Evolutionary conservation across 2,888 invertebrate species (phyloP).

Genomic region (Mamestra brassicae): DNA sequence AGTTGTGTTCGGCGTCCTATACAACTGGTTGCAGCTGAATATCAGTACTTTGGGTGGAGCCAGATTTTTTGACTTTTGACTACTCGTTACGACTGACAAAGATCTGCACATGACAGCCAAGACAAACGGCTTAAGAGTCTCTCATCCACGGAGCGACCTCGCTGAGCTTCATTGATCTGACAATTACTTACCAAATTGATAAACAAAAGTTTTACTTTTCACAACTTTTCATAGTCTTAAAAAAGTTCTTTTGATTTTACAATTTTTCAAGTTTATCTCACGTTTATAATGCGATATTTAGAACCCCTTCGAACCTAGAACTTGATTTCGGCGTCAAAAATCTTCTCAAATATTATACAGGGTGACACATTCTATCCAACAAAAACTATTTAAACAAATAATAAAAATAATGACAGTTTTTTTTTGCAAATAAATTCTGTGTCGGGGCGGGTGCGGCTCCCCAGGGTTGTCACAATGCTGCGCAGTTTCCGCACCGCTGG

Average conservation of each 20-base stretch:
- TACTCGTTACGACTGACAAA: not conserved
- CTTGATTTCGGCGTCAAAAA: no score
- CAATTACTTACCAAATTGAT: not conserved
- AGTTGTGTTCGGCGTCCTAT: no score
- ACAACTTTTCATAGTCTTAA: no score
- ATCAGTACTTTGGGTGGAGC: not conserved
- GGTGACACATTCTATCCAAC: not conserved
- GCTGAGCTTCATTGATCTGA: not conserved
- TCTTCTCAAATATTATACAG: not conserved
- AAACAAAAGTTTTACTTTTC: no score
- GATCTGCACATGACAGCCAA: not conserved
- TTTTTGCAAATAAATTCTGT: slow-evolving; percentile 70
- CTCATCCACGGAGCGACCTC: no score
- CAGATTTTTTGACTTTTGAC: not conserved
- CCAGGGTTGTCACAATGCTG: slow-evolving; percentile 85
- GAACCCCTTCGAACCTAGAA: no score
- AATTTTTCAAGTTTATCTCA: no score
- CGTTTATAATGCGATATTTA: no score
- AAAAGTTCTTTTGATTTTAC: not conserved
- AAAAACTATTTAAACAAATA: slow-evolving; percentile 38
- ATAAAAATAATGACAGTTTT: slow-evolving; percentile 56
- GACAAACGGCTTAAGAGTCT: no score
- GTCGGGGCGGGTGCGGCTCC: slow-evolving; percentile 71
- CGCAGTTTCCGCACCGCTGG: slow-evolving; percentile 82
- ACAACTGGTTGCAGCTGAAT: no score